Base-by-base conservation (phyloP, 2,113 vertebrate genomes). In the Dicaeum eximium region DNA sequence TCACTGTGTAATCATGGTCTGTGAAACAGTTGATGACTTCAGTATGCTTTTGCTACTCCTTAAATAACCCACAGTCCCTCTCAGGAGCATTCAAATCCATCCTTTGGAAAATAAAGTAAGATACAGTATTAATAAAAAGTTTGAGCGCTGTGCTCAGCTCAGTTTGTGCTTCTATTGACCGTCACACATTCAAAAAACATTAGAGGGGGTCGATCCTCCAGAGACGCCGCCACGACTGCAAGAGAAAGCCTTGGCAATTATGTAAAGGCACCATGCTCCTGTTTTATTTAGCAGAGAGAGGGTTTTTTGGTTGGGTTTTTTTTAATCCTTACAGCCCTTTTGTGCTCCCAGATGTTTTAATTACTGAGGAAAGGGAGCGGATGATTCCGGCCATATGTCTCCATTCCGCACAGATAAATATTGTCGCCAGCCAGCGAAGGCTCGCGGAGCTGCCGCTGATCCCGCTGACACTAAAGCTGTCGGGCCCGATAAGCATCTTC, bases 341-440 rank as follows among this genome's bases (percentile, higher is more conserved):
- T 96, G 96, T 92, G 95, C 93, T 98, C 98, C 98, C 98, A 99
- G 99, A 99, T 99, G 99, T 99, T 99, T 99, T 99, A 99, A 99
- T 99, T 99, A 99, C 98, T 95, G 98, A 98, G 98, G 98, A 99
- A 98, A 99, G 98, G 97, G 98, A 99, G 98, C 98, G 96, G 98
- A 98, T 98, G 98, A 99, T 98, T 98, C 98, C 94, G 98, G 98
- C 98, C 99, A 99, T 99, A 99, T 99, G 99, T 98, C 98, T 99
- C 98, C 98, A 98, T 97, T 98, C 98, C 45, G 95, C 97, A 97
- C 91, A 98, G 97, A 98, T 98, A 97, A 98, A 98, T 97, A 96
- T 96, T 97, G 97, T 97, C 96, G 89, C 97, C 94, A 73, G 98
- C 98, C 96, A 96, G 93, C 86, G 88, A 77, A 96, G 98, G 97